Evolutionary conservation across 2,797 vertebrate genomes (phyloP).

Genomic region (Botia kubotai): DNA sequence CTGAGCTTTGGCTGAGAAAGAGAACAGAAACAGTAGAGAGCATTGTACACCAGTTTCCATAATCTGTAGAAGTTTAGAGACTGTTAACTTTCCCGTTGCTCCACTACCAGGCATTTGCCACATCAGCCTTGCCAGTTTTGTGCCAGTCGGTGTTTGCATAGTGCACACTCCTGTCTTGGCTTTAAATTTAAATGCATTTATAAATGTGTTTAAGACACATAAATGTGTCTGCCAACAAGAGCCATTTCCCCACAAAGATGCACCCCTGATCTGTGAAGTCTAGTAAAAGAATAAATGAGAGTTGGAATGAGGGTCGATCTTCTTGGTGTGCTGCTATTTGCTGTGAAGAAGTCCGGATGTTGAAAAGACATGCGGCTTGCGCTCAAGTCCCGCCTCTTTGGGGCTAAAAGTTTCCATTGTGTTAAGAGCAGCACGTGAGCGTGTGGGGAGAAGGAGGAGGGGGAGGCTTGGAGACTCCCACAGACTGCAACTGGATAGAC

Average conservation of each 20-base stretch:
- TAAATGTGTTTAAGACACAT: no score
- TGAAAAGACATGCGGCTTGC: conserved; percentile 54
- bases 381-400: conserved; percentile 70
- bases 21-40: conserved; percentile 25
- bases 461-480: conserved; percentile 45
- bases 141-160: conserved; percentile 69
- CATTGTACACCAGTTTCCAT: conserved; percentile 38
- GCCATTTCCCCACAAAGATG: conserved; percentile 57
- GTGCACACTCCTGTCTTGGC: conserved; percentile 67
- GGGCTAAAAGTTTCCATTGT: conserved; percentile 86
- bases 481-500: conserved; percentile 24
- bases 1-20: conserved; percentile 9
- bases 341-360: conserved; percentile 72
- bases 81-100: conserved; percentile 47
- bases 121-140: conserved; percentile 49
- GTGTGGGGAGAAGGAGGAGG: conserved; percentile 33
- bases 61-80: conserved; percentile 52
- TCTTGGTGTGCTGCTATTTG: conserved; percentile 72
- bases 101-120: conserved; percentile 50
- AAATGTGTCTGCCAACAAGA: conserved; percentile 56
- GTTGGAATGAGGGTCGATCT: conserved; percentile 62
- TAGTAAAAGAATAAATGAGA: conserved; percentile 56
- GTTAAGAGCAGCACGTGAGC: conserved; percentile 73
- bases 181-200: conserved; percentile 79
- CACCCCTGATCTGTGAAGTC: conserved; percentile 47